phyloP scores from a whole-genome alignment of 2,888 invertebrate species.

The Entomobrya proxima region DNA sequence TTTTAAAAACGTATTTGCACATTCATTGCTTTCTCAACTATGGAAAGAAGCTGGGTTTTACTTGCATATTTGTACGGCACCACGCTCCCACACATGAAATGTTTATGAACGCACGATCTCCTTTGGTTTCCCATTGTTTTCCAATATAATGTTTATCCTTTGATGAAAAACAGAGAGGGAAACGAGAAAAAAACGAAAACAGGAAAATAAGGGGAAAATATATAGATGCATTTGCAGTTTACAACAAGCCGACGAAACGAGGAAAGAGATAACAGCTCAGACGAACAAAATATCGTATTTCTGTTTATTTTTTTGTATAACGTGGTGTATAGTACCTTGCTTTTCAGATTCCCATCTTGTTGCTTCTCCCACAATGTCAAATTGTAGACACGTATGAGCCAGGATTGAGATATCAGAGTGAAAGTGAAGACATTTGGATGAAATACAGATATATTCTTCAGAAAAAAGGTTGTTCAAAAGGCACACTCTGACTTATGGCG shows the following conservation, averaged over 20 bases:
- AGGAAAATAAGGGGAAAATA: background rate
- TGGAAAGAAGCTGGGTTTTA: background rate
- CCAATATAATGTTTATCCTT: constrained; percentile 19
- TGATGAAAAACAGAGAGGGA: background rate
- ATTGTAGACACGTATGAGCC: no score
- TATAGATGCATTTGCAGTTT: background rate
- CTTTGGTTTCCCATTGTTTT: constrained; percentile 42
- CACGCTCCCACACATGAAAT: background rate
- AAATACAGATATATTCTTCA: no score
- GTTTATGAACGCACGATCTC: background rate
- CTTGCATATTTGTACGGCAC: no score
- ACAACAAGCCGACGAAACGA: background rate
- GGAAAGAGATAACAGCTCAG: background rate
- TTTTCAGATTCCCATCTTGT: background rate
- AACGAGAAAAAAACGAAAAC: background rate
- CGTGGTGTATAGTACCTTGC: background rate
- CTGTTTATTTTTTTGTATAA: background rate
- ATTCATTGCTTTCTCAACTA: constrained; percentile 29
- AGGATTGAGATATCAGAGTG: no score
- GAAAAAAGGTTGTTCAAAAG: no score
- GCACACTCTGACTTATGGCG: no score
- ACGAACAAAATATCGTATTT: no score
- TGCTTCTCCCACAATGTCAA: background rate
- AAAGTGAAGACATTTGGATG: no score
- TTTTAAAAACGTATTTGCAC: background rate